phyloP scores from a whole-genome alignment of 2,888 invertebrate species.

The Rhogogaster chlorosoma region DNA sequence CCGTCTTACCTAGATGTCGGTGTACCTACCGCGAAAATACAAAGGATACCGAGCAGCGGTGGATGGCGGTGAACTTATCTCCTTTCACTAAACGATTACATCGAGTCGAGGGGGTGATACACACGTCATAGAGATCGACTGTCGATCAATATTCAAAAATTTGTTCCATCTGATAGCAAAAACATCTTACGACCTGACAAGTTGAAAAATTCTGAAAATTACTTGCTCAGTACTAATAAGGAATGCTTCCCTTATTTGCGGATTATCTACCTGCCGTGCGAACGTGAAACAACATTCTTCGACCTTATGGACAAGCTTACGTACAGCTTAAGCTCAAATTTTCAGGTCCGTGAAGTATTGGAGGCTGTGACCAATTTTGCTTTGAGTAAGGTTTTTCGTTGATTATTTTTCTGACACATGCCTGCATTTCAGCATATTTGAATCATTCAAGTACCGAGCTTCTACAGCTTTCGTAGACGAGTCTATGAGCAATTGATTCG shows the following conservation, averaged over 20 bases:
- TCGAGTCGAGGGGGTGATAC: neutral
- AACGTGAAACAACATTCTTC: neutral
- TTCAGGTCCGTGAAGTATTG: neutral
- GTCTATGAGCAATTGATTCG: no score
- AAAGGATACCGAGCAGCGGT: neutral
- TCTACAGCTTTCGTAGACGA: no score
- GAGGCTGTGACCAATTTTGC: neutral
- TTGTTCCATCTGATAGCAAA: neutral
- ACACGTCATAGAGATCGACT: neutral
- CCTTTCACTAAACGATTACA: neutral
- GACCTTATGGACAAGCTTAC: neutral
- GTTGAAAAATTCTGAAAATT: neutral
- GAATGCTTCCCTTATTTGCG: neutral
- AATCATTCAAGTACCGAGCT: neutral
- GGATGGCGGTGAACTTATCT: neutral
- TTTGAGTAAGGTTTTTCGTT: neutral
- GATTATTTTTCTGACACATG: neutral
- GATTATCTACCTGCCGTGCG: neutral
- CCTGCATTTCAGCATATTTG: neutral
- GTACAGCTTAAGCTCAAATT: neutral
- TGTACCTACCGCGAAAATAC: conserved; percentile 14
- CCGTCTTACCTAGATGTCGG: neutral
- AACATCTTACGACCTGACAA: neutral
- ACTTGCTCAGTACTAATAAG: neutral
- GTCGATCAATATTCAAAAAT: neutral